A percentile compares a stretch with the other conserved stretches of the same genome.
Conservation (phyloP, 1,140 invertebrate genomes). For the Samia ricini region DNA sequence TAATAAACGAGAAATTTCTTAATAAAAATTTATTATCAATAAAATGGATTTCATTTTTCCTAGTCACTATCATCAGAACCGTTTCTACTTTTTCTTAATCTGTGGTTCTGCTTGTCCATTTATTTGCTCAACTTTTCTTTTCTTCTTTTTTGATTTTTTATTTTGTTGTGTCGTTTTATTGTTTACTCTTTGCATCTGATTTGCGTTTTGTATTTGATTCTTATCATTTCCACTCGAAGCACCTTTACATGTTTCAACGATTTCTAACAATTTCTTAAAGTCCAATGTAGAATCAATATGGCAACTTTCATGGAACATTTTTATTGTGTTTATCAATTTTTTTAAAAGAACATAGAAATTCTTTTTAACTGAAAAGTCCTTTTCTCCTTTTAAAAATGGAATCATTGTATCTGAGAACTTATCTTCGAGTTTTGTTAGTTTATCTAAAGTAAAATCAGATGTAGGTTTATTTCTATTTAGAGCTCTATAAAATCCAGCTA, state of each 20-base stretch:
- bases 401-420: slow-evolving; percentile 42
- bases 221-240: slow-evolving; percentile 30
- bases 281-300: slow-evolving; percentile 48
- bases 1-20: background rate
- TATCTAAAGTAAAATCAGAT: slow-evolving; percentile 24
- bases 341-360: slow-evolving; percentile 52
- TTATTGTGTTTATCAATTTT: slow-evolving; percentile 62
- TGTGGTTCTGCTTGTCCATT: slow-evolving; percentile 43
- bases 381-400: slow-evolving; percentile 30
- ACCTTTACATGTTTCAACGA: slow-evolving; percentile 42
- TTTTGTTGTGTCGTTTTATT: slow-evolving; percentile 17
- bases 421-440: slow-evolving; percentile 42
- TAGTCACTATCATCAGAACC: slow-evolving; percentile 21
- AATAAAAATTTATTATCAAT: slow-evolving; percentile 2
- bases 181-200: slow-evolving; percentile 28
- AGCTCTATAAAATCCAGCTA: slow-evolving; percentile 80
- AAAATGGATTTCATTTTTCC: background rate
- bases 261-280: slow-evolving; percentile 43
- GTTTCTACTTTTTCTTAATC: slow-evolving; percentile 38
- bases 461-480: slow-evolving; percentile 61
- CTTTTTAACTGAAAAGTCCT: slow-evolving; percentile 53
- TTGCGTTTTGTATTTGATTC: slow-evolving; percentile 21
- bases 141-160: slow-evolving; percentile 49
- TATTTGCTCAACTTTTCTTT: slow-evolving; percentile 40
- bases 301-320: slow-evolving; percentile 54